Evolutionary conservation across 2,113 vertebrate genomes (phyloP), one percentile per base, ranked within the genome.

Genomic region (Alethe diademata): DNA sequence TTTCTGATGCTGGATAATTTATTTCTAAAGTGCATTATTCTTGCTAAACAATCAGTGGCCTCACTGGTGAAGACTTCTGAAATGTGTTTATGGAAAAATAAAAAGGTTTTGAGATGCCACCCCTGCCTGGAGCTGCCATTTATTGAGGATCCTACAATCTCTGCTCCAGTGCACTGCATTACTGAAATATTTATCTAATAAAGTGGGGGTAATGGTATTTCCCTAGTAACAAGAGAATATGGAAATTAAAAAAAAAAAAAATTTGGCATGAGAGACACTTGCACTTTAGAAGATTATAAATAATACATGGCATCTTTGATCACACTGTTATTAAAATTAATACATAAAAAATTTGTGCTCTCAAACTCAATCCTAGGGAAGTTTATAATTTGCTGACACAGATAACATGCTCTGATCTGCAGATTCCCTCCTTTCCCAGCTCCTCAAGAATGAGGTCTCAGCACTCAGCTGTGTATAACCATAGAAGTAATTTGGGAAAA

Each of bases 221-320:
- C 67, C 33, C 38, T 54, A 48, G 70, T 42, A 79, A 47, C 11
- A 64, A 58, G 18, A 78, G 19, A 81, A 65, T 67, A 75, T 14
- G 24, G 17, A 31, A 81, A 78, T 51, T 43, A 6, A 43, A 43
- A 43, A 43, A 17, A 43, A 43, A 43, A 83, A 60, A 35, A 35
- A 35, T 35, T 3, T 19, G 1, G 17, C 43, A 17, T 0, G 1
- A 58, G 28, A 73, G 33, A 40, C n/a, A 36, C 28, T 42, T 40
- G 20, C 24, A 74, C 29, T 75, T 89, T 25, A 43, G 48, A 72
- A 90, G 22, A 48, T 64, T 33, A 64, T 61, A 91, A 74, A 78
- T 83, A 86, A 84, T 23, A 53, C 0, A 5, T 14, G 8, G 6
- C 33, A 18, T 5, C 56, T 91, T 71, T 66, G 65, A 84, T 81